Evolutionary conservation across 1,140 invertebrate genomes (phyloP), one percentile per base, ranked within the genome.

Genomic region (Neuroterus valhalla): DNA sequence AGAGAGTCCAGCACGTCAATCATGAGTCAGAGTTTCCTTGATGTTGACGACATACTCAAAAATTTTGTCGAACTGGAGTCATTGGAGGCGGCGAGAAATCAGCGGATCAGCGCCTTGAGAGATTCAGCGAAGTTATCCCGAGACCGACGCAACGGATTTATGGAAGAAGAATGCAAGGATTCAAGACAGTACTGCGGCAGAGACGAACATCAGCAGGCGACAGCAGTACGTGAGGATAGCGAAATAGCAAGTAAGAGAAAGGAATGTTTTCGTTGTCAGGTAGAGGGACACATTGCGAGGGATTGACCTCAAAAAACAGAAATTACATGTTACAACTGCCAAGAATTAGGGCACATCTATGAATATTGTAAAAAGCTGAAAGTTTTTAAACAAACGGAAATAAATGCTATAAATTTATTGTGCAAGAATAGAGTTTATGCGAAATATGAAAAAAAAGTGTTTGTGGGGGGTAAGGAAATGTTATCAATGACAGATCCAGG

Each of bases 11-110:
- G 76, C 17, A 42, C 66, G 3, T 44, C 43, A 3, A 70, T 76
- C 19, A 46, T 48, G 15, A 14, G 42, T 4, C 43, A 68, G 17
- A 66, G 74, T 0, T 52, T 76, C 45, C 1, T 19, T 4, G 55
- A 76, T n/a, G 14, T 79, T 0, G 66, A 76, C 43, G 50, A 46
- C 15, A 4, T 79, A 2, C 69, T 75, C 5, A 71, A 70, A 17
- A 69, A 76, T 31, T 74, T 79, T 15, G 6, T 44, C 23, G 14
- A 44, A 21, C 48, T 66, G 14, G 72, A 79, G 26, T 19, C 62
- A 15, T 14, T 74, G 1, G 75, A 79, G 17, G 11, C 23, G 38
- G 71, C 70, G 19, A 31, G 73, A 3, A 62, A 42, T 3, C n/a
- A 67, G 10, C 23, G 50, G 15, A 75, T 75, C 43, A 43, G 23